These are phyloP conservation scores for Acestrorhynchus altus DNA, from an alignment of 2,797 vertebrate genomes.

Conservation along the genomic window DNA sequence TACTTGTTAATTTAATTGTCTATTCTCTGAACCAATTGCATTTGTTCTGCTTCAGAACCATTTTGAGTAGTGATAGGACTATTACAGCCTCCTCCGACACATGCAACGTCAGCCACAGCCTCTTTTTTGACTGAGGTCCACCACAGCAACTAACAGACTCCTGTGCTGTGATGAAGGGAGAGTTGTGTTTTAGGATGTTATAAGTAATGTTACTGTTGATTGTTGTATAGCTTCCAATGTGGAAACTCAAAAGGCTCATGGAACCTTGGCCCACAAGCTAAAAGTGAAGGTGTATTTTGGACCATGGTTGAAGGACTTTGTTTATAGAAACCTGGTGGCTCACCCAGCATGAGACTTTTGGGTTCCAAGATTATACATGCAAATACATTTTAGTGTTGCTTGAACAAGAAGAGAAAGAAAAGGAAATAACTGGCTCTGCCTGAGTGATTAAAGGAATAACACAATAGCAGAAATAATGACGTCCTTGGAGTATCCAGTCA, in stretches of 20 bases:
- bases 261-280: background rate
- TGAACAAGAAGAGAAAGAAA: background rate
- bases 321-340: conserved; percentile 3
- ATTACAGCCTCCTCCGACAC: no score
- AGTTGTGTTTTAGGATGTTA: no score
- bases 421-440: background rate
- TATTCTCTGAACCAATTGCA: no score
- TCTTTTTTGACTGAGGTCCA: no score
- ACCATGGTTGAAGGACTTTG: background rate
- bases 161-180: no score
- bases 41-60: no score
- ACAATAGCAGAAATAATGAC: conserved; percentile 34
- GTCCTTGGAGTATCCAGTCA: conserved; percentile 25
- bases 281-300: background rate
- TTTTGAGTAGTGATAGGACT: no score
- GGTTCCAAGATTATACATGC: background rate
- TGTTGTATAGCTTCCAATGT: background rate
- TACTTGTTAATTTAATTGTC: no score
- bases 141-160: no score
- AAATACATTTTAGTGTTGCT: conserved; percentile 14
- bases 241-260: background rate
- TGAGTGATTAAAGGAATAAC: conserved; percentile 16
- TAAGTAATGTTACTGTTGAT: no score
- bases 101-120: no score
- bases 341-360: background rate